A percentile compares a stretch with the other conserved stretches of the same genome.
These are phyloP conservation scores for Trypoxylus dichotomus DNA, from an alignment of 1,140 invertebrate genomes.

Conservation along the genomic window DNA sequence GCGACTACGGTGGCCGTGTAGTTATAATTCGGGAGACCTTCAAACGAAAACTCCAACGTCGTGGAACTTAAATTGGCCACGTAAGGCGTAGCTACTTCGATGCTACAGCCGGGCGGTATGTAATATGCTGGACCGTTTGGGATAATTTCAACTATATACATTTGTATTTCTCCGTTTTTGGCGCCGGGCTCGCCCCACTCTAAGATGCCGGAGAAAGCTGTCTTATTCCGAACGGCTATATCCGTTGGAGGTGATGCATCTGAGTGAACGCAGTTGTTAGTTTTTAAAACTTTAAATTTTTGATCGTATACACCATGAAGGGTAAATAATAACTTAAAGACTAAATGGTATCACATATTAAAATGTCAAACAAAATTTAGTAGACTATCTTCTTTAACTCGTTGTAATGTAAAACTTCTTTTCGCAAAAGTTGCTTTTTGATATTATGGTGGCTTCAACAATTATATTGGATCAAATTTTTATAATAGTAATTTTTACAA, in stretches of 20 bases:
- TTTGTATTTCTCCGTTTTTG: background rate
- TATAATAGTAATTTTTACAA: no score
- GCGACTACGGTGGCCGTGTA: background rate
- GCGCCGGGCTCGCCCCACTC: background rate
- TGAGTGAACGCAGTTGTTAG: background rate
- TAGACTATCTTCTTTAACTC: no score
- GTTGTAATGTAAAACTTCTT: no score
- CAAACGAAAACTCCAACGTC: background rate
- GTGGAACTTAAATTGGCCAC: background rate
- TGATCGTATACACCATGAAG: background rate
- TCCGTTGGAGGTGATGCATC: background rate
- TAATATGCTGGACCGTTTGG: background rate
- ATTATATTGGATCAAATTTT: no score
- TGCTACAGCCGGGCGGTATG: background rate
- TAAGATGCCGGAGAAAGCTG: background rate
- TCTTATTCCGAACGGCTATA: background rate
- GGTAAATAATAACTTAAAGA: background rate
- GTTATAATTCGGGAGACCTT: background rate
- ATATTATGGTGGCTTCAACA: no score
- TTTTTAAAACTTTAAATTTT: background rate
- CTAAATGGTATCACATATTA: background rate
- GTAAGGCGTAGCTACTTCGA: background rate
- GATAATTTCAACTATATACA: background rate
- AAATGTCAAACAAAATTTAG: no score
- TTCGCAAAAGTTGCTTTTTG: no score